Percentiles rank a stretch among this genome's conserved stretches.
Conservation (phyloP, 2,113 vertebrate species). For the Dipodomys merriami region DNA sequence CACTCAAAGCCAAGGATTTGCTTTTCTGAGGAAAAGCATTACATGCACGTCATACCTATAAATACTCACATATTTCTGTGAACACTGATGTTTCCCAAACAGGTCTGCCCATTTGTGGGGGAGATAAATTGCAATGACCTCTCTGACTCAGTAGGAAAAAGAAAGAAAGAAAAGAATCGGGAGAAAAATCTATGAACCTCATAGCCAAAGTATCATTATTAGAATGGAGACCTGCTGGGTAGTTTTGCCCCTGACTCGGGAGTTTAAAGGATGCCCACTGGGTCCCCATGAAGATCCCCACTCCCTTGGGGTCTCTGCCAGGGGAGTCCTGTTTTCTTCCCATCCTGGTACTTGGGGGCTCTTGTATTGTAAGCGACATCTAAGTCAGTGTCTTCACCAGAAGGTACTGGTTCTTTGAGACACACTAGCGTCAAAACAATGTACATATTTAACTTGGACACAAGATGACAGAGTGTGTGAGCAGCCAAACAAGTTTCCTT, state of each 20-base stretch:
- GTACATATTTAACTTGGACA: not conserved
- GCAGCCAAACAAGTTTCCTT: conserved; percentile 20
- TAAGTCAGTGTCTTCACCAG: not conserved
- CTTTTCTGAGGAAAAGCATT: not conserved
- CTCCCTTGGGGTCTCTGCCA: not conserved
- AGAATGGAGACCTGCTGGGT: not conserved
- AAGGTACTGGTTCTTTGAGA: not conserved
- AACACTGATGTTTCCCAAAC: conserved; percentile 36
- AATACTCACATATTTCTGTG: conserved; percentile 4
- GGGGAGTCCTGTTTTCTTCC: rapidly evolving
- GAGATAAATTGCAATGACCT: conserved; percentile 24
- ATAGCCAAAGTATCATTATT: not conserved
- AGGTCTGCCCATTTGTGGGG: not conserved
- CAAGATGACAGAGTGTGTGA: conserved; percentile 12
- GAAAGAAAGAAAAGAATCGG: not conserved
- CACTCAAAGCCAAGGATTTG: not conserved
- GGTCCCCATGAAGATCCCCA: not conserved
- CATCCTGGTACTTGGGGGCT: rapidly evolving
- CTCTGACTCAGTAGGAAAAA: not conserved
- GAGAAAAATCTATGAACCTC: not conserved
- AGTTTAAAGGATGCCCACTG: not conserved
- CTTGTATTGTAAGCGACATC: not conserved
- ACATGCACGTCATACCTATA: not conserved
- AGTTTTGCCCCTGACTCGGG: not conserved
- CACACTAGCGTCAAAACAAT: conserved; percentile 44